Evolutionary conservation across 2,113 vertebrate genomes (phyloP), one percentile per base, ranked within the genome.

Genomic region (Cairina moschata): DNA sequence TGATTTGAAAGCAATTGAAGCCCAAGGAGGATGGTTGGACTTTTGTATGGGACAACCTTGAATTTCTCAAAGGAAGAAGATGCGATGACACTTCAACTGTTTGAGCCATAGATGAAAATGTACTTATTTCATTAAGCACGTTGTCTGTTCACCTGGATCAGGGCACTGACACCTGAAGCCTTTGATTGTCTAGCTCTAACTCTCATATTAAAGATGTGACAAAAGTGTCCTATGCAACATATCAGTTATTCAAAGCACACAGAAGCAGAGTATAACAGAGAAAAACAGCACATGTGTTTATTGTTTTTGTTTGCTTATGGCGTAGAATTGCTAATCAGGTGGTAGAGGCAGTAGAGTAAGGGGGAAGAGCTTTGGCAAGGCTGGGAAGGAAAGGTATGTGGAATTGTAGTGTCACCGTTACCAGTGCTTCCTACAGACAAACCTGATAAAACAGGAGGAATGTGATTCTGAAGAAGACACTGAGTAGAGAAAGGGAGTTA

Each of bases 401-500:
- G 36, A 68, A 67, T 25, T 15, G 90, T 82, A 9, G 42, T 7
- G 6, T 52, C 9, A 25, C 12, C 34, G 20, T 65, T 77, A 23
- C 1, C 23, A 28, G 2, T 7, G 3, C 7, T 11, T 65, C 23
- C 22, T 91, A 5, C n/a, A 65, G 40, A 42, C 25, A 42, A 59
- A 10, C 31, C 20, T 72, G n/a, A 34, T 67, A 32, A 32, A 73
- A 42, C 9, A 25, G 25, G 36, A 58, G 10, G 17, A 81, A 13
- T 2, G 2, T 78, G 4, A 6, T 65, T 5, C 21, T 83, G 0
- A 1, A 48, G 54, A 88, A 63, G 71, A 16, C 50, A 31, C 5
- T 28, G 65, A 42, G 22, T n/a, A 55, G 52, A 42, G 29, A 71
- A 15, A 22, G 7, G 4, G 20, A 20, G 20, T 48, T 36, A 21